Percentiles rank a stretch among this genome's conserved stretches.
Conservation (phyloP, 2,797 vertebrate genomes). For the Chromis chromis region DNA sequence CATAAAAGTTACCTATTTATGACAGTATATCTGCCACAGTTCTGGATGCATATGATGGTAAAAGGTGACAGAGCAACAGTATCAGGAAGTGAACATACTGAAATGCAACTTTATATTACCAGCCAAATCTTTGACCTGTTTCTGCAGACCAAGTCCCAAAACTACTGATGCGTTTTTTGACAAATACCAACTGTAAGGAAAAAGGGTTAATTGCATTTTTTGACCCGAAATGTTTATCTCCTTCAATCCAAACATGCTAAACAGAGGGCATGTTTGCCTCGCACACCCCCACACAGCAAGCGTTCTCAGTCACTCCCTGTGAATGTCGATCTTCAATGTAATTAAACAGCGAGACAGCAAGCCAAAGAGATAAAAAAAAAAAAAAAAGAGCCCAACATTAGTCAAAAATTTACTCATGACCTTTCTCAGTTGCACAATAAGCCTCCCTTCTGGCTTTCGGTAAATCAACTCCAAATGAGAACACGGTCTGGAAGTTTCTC, state of each 20-base stretch:
- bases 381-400: constrained; percentile 47
- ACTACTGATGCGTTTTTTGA: too few relatives aligned
- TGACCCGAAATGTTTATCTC: constrained; percentile 14
- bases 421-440: constrained; percentile 56
- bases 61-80: constrained; percentile 1
- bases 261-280: constrained; percentile 1
- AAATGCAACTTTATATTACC: constrained; percentile 4
- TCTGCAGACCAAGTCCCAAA: constrained; percentile 17
- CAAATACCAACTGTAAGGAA: constrained; percentile 19
- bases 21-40: neutral
- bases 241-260: constrained; percentile 18
- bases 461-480: constrained; percentile 60
- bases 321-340: constrained; percentile 49
- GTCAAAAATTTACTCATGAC: constrained; percentile 71
- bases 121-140: constrained; percentile 17
- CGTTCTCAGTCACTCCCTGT: constrained; percentile 33
- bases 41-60: neutral
- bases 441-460: constrained; percentile 57
- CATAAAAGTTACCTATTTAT: neutral
- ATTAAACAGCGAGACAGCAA: constrained; percentile 60
- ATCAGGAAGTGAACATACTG: constrained; percentile 8
- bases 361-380: constrained; percentile 44
- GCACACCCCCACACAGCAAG: constrained; percentile 46
- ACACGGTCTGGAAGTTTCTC: constrained; percentile 45
- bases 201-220: constrained; percentile 50